Percentiles rank a stretch among this genome's conserved stretches.
Conservation (phyloP, 2,797 vertebrate species). For the Adelosebastes latens region DNA sequence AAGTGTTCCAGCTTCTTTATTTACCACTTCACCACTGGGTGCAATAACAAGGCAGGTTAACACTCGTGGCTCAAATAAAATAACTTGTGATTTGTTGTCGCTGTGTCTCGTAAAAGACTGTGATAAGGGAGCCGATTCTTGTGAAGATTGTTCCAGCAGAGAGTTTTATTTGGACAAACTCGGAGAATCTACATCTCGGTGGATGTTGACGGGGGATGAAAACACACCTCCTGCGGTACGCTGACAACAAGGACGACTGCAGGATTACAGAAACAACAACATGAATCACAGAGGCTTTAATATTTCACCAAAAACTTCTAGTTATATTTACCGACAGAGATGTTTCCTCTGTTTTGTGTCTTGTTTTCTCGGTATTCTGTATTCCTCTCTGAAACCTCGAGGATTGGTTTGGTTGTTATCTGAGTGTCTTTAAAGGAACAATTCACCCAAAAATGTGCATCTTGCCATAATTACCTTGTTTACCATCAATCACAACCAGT, state of each 20-base stretch:
- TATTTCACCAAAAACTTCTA: neutral
- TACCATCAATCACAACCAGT: neutral
- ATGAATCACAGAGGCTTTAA: neutral
- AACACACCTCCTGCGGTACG: neutral
- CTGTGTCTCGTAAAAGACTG: neutral
- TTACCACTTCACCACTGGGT: neutral
- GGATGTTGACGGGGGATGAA: neutral
- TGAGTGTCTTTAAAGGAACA: neutral
- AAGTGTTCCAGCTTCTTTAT: neutral
- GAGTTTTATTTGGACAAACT: conserved; percentile 23
- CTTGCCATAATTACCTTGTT: neutral
- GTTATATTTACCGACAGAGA: neutral
- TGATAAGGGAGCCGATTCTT: neutral
- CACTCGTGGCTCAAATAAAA: neutral
- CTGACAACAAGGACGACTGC: neutral
- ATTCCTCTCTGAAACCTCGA: neutral
- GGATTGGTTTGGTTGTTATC: neutral
- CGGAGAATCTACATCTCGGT: neutral
- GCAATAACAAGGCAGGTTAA: neutral
- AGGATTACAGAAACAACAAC: neutral
- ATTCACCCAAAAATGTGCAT: neutral
- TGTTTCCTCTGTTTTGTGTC: neutral
- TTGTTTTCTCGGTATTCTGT: neutral
- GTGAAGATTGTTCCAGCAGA: neutral
- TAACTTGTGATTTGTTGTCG: neutral